Evolutionary conservation across 2,888 invertebrate species (phyloP).

Genomic region (Colletes collaris): DNA sequence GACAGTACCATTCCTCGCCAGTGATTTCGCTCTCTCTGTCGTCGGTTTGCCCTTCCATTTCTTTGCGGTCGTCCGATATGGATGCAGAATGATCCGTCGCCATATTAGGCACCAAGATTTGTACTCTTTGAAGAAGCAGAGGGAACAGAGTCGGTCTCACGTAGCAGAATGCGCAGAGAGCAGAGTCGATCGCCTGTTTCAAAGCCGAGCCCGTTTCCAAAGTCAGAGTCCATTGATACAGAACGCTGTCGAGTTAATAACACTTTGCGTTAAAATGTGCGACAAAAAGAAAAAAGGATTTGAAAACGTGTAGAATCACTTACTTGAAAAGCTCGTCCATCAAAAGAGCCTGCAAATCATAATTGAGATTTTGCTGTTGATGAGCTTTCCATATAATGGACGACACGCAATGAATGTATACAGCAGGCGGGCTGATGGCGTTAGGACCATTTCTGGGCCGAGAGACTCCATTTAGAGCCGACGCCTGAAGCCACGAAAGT

Average conservation of each 20-base stretch:
- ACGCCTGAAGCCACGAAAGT: slow-evolving; percentile 89
- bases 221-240: slow-evolving; percentile 91
- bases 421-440: slow-evolving; percentile 83
- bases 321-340: slow-evolving; percentile 90
- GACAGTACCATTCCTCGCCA: slow-evolving; percentile 85
- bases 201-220: slow-evolving; percentile 89
- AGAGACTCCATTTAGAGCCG: slow-evolving; percentile 84
- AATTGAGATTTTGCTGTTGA: slow-evolving; percentile 85
- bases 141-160: slow-evolving; percentile 91
- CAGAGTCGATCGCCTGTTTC: slow-evolving; percentile 93
- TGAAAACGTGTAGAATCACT: slow-evolving; percentile 37
- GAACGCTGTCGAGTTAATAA: slow-evolving; percentile 81
- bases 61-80: slow-evolving; percentile 86
- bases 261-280: not conserved
- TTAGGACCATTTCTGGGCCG: slow-evolving; percentile 68
- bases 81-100: slow-evolving; percentile 84
- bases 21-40: slow-evolving; percentile 86
- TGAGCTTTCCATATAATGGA: slow-evolving; percentile 91
- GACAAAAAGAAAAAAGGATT: not conserved
- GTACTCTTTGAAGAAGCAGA: slow-evolving; percentile 89
- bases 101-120: slow-evolving; percentile 85
- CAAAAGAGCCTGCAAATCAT: slow-evolving; percentile 88
- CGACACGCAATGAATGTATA: slow-evolving; percentile 90
- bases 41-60: slow-evolving; percentile 87
- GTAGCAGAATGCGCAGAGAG: slow-evolving; percentile 93